Conservation (phyloP, 1,140 invertebrate genomes). For the Trichonephila clavipes region DNA sequence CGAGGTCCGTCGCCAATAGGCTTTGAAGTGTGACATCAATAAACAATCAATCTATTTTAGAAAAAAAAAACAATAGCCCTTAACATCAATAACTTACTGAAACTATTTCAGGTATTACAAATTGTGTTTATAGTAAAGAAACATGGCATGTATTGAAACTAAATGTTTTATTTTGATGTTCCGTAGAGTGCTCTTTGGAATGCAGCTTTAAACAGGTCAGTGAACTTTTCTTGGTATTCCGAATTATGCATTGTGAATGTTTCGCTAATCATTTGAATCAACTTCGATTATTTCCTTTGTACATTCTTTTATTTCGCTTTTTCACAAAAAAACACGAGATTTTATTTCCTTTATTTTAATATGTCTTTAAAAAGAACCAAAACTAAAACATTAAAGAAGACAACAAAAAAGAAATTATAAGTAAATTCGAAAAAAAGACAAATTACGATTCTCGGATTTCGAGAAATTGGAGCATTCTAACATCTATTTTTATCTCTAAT, state of each 20-base stretch:
- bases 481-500: constrained; percentile 26
- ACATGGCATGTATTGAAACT: no score
- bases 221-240: no score
- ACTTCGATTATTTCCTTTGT: background rate
- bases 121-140: no score
- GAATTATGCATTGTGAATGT: background rate
- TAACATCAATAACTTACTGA: no score
- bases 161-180: no score
- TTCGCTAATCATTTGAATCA: background rate
- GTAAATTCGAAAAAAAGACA: background rate
- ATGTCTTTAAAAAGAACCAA: background rate
- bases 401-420: background rate
- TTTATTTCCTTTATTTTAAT: background rate
- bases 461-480: background rate
- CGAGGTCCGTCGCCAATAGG: no score
- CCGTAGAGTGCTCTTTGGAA: no score
- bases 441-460: background rate
- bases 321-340: background rate
- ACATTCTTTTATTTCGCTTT: background rate
- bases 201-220: no score
- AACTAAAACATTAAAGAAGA: background rate
- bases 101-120: no score
- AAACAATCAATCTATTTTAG: no score
- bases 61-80: no score
- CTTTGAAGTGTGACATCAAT: no score